Evolutionary conservation across 1,140 invertebrate genomes (phyloP).

Genomic region (Drosophila pseudoobscura): DNA sequence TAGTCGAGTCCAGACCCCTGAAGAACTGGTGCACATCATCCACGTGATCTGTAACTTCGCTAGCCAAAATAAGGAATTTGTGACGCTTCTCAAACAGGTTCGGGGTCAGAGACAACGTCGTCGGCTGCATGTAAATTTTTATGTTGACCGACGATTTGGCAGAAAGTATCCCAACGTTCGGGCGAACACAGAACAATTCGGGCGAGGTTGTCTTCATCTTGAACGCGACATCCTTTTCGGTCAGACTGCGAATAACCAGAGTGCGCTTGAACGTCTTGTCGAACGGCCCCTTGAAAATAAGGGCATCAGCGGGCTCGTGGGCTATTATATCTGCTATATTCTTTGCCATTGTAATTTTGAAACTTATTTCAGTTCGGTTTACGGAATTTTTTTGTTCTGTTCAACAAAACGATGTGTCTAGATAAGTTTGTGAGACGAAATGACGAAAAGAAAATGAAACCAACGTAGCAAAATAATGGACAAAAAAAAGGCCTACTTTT

Average conservation of each 20-base stretch:
- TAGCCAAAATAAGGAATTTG: conserved; percentile 57
- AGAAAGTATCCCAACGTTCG: conserved; percentile 45
- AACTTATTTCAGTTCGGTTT: too few species aligned
- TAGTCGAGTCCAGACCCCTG: conserved; percentile 5
- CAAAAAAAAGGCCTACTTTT: background rate
- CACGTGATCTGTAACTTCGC: background rate
- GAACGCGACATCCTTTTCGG: conserved; percentile 24
- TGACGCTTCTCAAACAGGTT: conserved; percentile 20
- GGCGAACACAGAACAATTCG: conserved; percentile 52
- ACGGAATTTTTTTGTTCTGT: too few species aligned
- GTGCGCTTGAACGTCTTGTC: conserved; percentile 16
- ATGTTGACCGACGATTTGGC: conserved; percentile 25
- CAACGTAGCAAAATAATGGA: too few species aligned
- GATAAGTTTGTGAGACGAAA: background rate
- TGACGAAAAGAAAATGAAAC: background rate
- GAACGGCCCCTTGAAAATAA: conserved; percentile 59
- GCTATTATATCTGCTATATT: conserved; percentile 11
- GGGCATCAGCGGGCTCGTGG: conserved; percentile 34
- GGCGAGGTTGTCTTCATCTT: conserved; percentile 68
- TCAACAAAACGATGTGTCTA: too few species aligned
- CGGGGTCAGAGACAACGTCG: background rate
- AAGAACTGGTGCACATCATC: conserved; percentile 45
- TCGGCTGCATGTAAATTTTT: conserved; percentile 55
- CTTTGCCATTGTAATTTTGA: background rate
- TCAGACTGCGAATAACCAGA: conserved; percentile 46